Evolutionary conservation across 2,113 vertebrate genomes (phyloP).

Genomic region (Pachyramphus minor): DNA sequence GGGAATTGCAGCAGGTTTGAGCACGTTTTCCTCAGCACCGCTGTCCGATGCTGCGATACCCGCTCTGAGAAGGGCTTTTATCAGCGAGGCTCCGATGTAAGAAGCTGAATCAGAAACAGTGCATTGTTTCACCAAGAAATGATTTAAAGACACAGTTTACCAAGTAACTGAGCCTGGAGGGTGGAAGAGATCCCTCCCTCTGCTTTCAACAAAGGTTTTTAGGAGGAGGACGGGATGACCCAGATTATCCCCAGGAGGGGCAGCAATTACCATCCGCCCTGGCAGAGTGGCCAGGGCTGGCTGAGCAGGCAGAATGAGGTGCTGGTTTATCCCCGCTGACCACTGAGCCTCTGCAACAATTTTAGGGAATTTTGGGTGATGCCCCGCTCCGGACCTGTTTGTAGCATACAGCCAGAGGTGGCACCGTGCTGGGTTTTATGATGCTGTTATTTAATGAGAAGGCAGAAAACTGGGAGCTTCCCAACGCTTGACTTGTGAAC

Average conservation of each 20-base stretch:
- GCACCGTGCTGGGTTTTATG: neutral
- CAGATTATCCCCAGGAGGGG: neutral
- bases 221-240: neutral
- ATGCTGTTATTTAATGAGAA: neutral
- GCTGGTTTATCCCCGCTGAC: neutral
- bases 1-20: neutral
- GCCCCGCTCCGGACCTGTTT: fast-evolving
- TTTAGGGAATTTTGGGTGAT: neutral
- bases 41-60: fast-evolving
- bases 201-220: neutral
- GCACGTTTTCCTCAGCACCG: fast-evolving
- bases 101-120: neutral
- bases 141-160: neutral
- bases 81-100: fast-evolving
- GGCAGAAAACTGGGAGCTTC: neutral
- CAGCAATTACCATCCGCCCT: neutral
- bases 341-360: neutral
- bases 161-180: neutral
- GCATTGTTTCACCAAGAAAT: neutral
- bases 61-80: neutral
- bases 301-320: neutral
- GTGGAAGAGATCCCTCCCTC: neutral
- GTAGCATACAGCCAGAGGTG: neutral
- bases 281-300: neutral
- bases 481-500: conserved; percentile 27